Evolutionary conservation across 2,113 vertebrate species (phyloP), one percentile per base, ranked within the genome.

Genomic region (Bostrychus sinensis): DNA sequence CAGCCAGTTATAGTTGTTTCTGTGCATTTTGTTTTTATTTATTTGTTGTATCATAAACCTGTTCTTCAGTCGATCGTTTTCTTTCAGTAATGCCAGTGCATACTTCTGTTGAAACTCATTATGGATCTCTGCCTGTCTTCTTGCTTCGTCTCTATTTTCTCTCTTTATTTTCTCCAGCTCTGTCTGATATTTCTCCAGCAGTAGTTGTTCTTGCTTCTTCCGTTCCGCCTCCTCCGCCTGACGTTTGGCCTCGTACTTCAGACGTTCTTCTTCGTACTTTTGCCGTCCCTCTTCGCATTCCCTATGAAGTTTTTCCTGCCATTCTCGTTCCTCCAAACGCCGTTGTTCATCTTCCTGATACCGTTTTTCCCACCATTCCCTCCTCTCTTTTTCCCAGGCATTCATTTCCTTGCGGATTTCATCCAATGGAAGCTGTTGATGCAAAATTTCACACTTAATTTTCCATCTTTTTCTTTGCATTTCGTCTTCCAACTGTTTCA

Each of bases 101-200:
- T 46, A 77, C 2, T 1, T 39, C 0, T 19, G 0, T 5, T 5
- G 51, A 22, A 73, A 67, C 9, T 70, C 34, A 4, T 60, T 70
- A 19, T 0, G 28, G 25, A 65, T 28, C n/a, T 69, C 67, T 1
- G 75, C 82, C 38, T 32, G 54, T 1, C 45, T 78, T 56, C 69
- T 73, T 19, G 72, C 62, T 1, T 72, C 60, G 0, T 64, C 68
- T 30, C 62, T 20, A 7, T 55, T 16, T 45, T 37, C 63, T 22
- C 2, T 56, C 25, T 4, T 23, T 0, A 70, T 23, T 0, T 60
- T 50, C 17, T 7, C 0, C 0, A 55, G 0, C 19, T 30, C 16
- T 3, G 39, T 66, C 0, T 3, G 14, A 0, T 25, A 16, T 1
- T 5, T n/a, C 17, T 73, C 23, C 9, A 32, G 25, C 17, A 55